A percentile compares a stretch with the other conserved stretches of the same genome.
These are phyloP conservation scores for Nephotettix cincticeps DNA, from an alignment of 1,140 invertebrate genomes.

Conservation along the genomic window DNA sequence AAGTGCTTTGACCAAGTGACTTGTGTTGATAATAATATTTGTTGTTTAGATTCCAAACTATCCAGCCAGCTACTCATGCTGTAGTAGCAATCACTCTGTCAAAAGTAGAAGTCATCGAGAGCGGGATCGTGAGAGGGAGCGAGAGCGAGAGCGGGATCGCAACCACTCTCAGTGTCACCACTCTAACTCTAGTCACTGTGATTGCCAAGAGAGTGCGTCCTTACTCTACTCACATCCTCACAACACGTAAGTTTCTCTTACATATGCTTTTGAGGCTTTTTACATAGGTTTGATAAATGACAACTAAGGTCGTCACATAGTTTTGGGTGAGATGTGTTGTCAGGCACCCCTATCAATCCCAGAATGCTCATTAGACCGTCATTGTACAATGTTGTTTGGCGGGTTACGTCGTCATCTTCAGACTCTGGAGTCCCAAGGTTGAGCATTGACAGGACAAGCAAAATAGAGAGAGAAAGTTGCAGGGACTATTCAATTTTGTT, in stretches of 20 bases:
- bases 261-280: neutral
- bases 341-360: neutral
- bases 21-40: too few relatives aligned
- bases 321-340: neutral
- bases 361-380: too few relatives aligned
- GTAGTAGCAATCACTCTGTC: neutral
- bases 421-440: too few relatives aligned
- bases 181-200: conserved; percentile 15
- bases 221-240: conserved; percentile 20
- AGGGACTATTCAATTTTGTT: too few relatives aligned
- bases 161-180: neutral
- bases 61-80: conserved; percentile 24
- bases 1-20: too few relatives aligned
- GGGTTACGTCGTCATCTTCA: too few relatives aligned
- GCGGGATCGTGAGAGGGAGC: neutral
- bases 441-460: too few relatives aligned
- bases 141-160: too few relatives aligned
- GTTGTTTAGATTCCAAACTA: conserved; percentile 22
- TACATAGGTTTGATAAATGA: neutral
- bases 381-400: too few relatives aligned
- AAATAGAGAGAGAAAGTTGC: too few relatives aligned
- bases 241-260: conserved; percentile 7
- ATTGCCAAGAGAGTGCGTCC: conserved; percentile 16
- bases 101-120: neutral
- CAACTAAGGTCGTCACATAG: neutral